Conservation (phyloP, 2,797 vertebrate genomes). For the Etheostoma nigrum region DNA sequence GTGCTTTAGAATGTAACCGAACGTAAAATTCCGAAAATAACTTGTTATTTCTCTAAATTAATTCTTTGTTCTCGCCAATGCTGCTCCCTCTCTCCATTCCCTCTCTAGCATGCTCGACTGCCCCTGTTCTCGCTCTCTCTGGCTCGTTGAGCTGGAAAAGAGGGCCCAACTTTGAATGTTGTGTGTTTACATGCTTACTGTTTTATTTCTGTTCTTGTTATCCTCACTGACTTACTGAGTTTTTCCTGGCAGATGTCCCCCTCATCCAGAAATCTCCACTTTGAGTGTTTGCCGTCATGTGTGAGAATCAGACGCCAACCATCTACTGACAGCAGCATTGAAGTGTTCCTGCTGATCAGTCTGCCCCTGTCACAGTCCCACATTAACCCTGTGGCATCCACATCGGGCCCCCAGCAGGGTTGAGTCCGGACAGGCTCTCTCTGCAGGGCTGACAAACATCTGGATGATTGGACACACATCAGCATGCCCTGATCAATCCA, state of each 20-base stretch:
- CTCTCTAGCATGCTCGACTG: no score
- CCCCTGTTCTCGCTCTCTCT: no score
- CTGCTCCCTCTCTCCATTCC: no score
- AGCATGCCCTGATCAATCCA: constrained; percentile 73
- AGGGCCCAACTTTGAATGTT: no score
- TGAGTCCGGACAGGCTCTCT: constrained; percentile 55
- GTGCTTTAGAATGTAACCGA: no score
- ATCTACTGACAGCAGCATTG: constrained; percentile 63
- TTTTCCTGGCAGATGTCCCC: constrained; percentile 80
- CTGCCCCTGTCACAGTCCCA: constrained; percentile 79
- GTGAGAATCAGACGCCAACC: constrained; percentile 53
- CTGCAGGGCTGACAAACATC: constrained; percentile 76
- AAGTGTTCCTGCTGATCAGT: constrained; percentile 70
- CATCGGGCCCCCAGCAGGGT: constrained; percentile 53
- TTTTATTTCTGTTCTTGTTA: neutral
- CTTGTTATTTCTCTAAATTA: no score
- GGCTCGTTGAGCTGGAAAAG: no score
- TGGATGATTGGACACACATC: constrained; percentile 65
- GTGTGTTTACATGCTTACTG: no score
- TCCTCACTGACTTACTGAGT: constrained; percentile 71
- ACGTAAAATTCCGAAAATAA: no score
- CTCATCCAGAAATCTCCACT: constrained; percentile 80
- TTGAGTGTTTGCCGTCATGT: constrained; percentile 53
- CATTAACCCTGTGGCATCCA: constrained; percentile 26
- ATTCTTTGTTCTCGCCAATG: no score